Conservation (phyloP, 2,888 invertebrate genomes). For the Loripinus fragilis region DNA sequence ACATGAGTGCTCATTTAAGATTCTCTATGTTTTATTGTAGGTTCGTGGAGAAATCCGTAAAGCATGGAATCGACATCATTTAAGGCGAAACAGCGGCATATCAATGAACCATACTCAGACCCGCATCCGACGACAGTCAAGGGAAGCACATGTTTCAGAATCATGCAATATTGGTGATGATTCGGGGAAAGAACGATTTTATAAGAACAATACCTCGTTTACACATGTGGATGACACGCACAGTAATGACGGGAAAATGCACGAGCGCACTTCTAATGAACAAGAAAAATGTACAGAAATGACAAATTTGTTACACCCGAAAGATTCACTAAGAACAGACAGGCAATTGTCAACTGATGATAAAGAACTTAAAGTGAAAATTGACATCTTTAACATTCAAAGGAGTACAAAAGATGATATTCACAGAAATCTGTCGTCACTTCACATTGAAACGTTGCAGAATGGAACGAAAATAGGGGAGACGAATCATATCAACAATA, state of each 20-base stretch:
- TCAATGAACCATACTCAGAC: background rate
- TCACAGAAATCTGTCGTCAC: background rate
- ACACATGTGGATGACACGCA: background rate
- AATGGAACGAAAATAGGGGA: background rate
- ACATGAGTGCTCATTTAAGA: no score
- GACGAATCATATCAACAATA: conserved; percentile 1
- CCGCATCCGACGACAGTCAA: background rate
- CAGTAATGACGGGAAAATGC: background rate
- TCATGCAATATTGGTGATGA: background rate
- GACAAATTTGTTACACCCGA: background rate
- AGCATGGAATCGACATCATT: conserved; percentile 22
- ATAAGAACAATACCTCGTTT: background rate
- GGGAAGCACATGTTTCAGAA: background rate
- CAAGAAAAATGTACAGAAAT: background rate
- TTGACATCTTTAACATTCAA: conserved; percentile 4
- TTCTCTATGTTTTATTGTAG: no score
- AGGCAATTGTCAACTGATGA: background rate
- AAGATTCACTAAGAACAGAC: background rate
- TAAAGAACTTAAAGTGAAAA: background rate
- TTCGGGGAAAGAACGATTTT: background rate
- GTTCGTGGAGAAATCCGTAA: conserved; percentile 49
- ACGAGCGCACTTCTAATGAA: background rate
- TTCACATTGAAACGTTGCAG: conserved; percentile 1
- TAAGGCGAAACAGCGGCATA: background rate
- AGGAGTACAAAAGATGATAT: background rate